Evolutionary conservation across 1,140 invertebrate species (phyloP).

Genomic region (Zaprionus kolodkinae): DNA sequence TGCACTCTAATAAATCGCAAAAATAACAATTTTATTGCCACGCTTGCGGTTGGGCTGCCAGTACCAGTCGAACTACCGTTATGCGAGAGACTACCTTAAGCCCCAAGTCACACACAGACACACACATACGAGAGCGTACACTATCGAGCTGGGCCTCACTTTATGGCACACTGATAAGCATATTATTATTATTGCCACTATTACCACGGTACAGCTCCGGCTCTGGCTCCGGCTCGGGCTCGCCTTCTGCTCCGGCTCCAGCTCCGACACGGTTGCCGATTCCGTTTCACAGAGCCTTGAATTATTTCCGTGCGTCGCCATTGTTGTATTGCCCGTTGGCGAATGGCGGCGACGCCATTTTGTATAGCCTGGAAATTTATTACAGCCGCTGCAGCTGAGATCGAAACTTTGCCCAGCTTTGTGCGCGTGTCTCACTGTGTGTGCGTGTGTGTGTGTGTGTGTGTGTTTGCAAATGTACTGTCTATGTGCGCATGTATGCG

Average conservation of each 20-base stretch:
- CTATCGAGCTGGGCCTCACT: conserved; percentile 39
- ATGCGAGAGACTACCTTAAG: conserved; percentile 20
- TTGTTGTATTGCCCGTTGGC: conserved; percentile 43
- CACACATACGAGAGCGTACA: background rate
- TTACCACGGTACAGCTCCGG: conserved; percentile 38
- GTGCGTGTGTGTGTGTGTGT: background rate
- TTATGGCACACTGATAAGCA: conserved; percentile 76
- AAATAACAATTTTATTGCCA: conserved; percentile 81
- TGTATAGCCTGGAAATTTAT: conserved; percentile 45
- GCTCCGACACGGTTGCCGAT: conserved; percentile 6
- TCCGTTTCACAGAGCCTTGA: conserved; percentile 32
- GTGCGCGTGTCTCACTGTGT: background rate
- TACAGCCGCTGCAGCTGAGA: conserved; percentile 40
- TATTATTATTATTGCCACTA: conserved; percentile 78
- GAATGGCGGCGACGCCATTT: conserved; percentile 39
- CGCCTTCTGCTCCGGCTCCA: background rate
- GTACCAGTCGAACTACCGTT: conserved; percentile 13
- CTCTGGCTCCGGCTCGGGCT: conserved; percentile 7
- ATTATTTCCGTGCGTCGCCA: conserved; percentile 47
- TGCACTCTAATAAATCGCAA: conserved; percentile 82
- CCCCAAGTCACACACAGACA: background rate
- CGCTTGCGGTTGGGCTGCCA: conserved; percentile 51
- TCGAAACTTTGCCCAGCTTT: conserved; percentile 18
- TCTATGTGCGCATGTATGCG: conserved; percentile 10
- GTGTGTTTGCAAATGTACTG: background rate